Conservation (phyloP, 2,113 vertebrate genomes). For the Ictalurus punctatus region DNA sequence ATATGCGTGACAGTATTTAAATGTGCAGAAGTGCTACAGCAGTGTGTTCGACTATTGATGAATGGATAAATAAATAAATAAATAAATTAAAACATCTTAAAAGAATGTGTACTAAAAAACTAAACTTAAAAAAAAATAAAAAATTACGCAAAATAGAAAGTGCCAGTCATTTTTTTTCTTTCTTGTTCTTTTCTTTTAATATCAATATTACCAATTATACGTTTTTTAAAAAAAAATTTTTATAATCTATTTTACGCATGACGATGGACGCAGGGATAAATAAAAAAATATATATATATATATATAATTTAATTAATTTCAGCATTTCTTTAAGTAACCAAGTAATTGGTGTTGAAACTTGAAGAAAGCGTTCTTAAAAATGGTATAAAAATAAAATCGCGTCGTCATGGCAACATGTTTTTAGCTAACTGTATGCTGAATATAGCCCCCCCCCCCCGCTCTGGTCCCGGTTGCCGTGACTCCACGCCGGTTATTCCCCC, state of each 20-base stretch:
- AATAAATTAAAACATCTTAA: background rate
- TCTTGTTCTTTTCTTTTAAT: background rate
- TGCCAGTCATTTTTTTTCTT: no score
- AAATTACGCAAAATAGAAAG: no score
- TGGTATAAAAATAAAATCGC: background rate
- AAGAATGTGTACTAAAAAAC: background rate
- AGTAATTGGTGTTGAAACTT: background rate
- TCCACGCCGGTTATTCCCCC: background rate
- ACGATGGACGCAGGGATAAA: no score
- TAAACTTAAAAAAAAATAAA: background rate
- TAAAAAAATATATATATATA: no score
- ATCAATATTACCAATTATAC: background rate
- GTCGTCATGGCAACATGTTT: background rate
- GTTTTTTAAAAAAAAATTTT: no score
- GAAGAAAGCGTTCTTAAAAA: background rate
- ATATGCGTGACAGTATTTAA: background rate
- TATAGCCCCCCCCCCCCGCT: background rate
- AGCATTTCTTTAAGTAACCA: background rate
- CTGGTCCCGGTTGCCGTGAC: background rate
- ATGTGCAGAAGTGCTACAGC: background rate
- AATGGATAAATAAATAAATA: background rate
- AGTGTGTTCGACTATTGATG: background rate
- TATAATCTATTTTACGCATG: no score
- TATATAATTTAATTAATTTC: background rate
- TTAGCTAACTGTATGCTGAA: background rate